Percentiles rank a stretch among this genome's conserved stretches.
Conservation (phyloP, 2,797 vertebrate genomes). For the Gila robusta region DNA sequence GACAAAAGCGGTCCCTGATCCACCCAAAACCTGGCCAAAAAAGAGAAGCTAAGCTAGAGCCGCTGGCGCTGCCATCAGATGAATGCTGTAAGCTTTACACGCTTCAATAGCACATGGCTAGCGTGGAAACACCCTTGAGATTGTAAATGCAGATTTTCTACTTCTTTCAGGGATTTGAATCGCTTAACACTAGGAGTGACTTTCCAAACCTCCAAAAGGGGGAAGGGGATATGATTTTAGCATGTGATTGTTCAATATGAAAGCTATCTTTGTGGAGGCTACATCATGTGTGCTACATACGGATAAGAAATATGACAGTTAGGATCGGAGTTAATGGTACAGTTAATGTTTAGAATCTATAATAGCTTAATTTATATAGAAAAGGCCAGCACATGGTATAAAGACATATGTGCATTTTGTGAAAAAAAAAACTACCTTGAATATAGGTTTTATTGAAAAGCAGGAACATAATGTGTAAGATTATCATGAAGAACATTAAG, state of each 20-base stretch:
- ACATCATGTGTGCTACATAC: background rate
- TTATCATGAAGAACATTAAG: background rate
- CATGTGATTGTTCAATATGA: background rate
- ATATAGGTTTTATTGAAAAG: background rate
- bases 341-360: background rate
- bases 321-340: background rate
- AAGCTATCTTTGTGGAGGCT: background rate
- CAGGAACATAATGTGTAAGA: background rate
- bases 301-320: background rate
- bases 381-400: background rate
- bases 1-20: constrained; percentile 73
- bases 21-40: constrained; percentile 58
- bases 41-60: constrained; percentile 49
- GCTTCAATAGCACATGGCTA: constrained; percentile 42
- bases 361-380: background rate
- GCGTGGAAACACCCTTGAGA: constrained; percentile 34
- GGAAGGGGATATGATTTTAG: background rate
- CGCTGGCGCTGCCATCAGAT: constrained; percentile 30
- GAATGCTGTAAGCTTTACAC: constrained; percentile 49
- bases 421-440: no score
- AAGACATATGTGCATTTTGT: background rate
- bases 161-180: constrained; percentile 50
- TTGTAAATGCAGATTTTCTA: constrained; percentile 45
- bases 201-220: constrained; percentile 24
- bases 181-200: constrained; percentile 25